Evolutionary conservation across 2,888 invertebrate species (phyloP).

Genomic region (Stenurella melanura): DNA sequence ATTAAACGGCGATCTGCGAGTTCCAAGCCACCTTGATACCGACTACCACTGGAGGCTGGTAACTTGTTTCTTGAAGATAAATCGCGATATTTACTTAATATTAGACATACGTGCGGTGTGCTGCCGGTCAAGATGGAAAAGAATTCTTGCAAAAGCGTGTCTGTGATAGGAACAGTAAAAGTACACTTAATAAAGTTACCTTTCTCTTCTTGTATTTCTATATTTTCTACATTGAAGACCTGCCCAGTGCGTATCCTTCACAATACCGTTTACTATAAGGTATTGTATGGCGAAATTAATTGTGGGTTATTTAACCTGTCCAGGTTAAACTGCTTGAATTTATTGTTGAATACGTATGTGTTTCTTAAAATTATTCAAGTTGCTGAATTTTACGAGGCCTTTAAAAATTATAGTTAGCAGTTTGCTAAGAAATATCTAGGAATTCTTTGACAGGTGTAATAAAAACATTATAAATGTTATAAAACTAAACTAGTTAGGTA

Average conservation of each 20-base stretch:
- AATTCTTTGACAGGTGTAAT: not conserved
- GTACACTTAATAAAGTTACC: constrained; percentile 41
- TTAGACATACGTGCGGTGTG: constrained; percentile 39
- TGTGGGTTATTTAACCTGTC: not conserved
- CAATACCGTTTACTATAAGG: not conserved
- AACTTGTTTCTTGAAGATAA: constrained; percentile 44
- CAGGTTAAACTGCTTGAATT: not conserved
- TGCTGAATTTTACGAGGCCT: too few species aligned
- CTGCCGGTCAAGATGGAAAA: constrained; percentile 1
- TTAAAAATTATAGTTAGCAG: not conserved
- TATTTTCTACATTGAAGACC: constrained; percentile 17
- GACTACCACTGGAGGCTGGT: constrained; percentile 49
- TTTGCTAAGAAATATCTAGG: not conserved
- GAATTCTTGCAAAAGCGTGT: constrained; percentile 35
- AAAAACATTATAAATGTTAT: not conserved
- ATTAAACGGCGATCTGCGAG: constrained; percentile 10
- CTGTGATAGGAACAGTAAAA: constrained; percentile 50
- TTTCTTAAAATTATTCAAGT: too few species aligned
- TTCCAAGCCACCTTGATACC: constrained; percentile 47
- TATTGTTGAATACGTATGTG: too few species aligned
- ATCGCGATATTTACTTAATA: constrained; percentile 41
- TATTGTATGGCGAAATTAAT: not conserved
- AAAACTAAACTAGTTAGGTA: not conserved
- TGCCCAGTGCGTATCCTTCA: constrained; percentile 6
- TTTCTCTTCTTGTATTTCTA: constrained; percentile 46